Percentiles rank a stretch among this genome's conserved stretches.
phyloP scores from a whole-genome alignment of 2,888 invertebrate genomes.

The Nesidiocoris tenuis region DNA sequence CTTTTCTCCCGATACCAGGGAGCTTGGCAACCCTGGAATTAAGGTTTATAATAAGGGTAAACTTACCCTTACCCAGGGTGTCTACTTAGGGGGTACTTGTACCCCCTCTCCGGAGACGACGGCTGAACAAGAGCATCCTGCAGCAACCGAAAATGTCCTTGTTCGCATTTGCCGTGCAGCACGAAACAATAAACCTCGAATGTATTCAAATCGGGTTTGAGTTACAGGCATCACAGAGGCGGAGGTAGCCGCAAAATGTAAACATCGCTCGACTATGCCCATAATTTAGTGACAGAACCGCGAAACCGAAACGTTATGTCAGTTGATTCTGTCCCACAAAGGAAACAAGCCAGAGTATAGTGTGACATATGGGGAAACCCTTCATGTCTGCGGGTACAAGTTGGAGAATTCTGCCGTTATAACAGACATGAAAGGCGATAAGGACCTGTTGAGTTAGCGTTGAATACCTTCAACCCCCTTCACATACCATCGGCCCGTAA shows the following conservation, averaged over 20 bases:
- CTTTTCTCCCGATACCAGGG: too few species aligned
- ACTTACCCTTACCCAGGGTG: too few species aligned
- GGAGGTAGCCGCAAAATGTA: background rate
- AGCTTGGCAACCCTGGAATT: too few species aligned
- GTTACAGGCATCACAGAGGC: background rate
- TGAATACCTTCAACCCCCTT: constrained; percentile 8
- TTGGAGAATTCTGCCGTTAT: background rate
- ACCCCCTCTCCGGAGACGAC: too few species aligned
- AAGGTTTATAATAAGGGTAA: too few species aligned
- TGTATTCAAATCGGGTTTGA: background rate
- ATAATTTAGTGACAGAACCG: background rate
- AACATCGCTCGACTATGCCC: background rate
- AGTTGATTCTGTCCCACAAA: background rate
- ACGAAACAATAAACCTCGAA: background rate
- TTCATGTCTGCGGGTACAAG: background rate
- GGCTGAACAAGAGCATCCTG: too few species aligned
- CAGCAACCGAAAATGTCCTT: too few species aligned
- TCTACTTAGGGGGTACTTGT: too few species aligned
- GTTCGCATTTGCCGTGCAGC: too few species aligned
- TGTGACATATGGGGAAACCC: background rate
- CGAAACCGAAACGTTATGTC: background rate
- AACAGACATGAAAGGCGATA: constrained; percentile 2
- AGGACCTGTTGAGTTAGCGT: constrained; percentile 16
- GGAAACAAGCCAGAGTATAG: background rate
- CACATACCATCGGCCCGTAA: background rate